Conservation (phyloP, 2,888 invertebrate genomes). For the Mesorhabditis belari region DNA sequence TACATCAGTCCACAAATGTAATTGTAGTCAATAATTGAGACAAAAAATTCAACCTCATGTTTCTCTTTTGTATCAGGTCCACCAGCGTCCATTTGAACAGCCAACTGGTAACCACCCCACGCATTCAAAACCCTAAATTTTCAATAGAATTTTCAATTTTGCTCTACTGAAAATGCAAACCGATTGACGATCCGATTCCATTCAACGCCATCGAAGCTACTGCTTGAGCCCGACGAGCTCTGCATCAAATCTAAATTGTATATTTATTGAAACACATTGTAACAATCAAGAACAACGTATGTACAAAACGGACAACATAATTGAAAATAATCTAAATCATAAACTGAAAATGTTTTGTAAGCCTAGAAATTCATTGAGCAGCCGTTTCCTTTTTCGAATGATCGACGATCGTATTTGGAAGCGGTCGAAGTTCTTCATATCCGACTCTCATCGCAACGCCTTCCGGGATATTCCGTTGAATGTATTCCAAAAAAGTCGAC, state of each 20-base stretch:
- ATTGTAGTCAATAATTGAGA: too few relatives aligned
- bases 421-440: slow-evolving; percentile 33
- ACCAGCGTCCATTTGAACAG: slow-evolving; percentile 28
- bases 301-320: background rate
- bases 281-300: background rate
- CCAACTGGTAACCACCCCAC: slow-evolving; percentile 39
- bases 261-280: background rate
- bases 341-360: background rate
- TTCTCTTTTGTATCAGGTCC: slow-evolving; percentile 35
- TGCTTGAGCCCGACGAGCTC: background rate
- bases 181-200: background rate
- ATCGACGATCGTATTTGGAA: slow-evolving; percentile 36
- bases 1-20: too few relatives aligned
- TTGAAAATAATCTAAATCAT: background rate
- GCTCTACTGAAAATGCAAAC: too few relatives aligned
- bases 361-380: too few relatives aligned
- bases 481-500: slow-evolving; percentile 88
- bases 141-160: too few relatives aligned
- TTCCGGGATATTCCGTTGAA: slow-evolving; percentile 91
- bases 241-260: background rate
- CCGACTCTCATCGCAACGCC: slow-evolving; percentile 79
- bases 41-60: slow-evolving; percentile 16
- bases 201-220: background rate
- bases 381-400: background rate
- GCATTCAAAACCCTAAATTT: slow-evolving; percentile 15